Conservation (phyloP, 1,140 invertebrate species). For the Sarcophaga bullata region DNA sequence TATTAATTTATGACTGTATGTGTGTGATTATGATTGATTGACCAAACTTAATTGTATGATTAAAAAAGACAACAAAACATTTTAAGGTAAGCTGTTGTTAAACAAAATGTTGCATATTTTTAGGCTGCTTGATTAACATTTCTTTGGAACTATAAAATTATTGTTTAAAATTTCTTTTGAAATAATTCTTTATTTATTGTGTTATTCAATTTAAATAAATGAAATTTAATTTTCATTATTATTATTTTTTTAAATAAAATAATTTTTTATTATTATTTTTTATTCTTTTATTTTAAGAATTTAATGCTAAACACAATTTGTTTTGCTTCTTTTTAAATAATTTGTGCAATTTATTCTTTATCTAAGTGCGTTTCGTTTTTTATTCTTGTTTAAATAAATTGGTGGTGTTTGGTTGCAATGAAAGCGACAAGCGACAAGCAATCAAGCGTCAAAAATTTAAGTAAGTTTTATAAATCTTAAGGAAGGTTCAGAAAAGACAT, state of each 20-base stretch:
- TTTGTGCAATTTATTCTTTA: neutral
- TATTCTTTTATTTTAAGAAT: neutral
- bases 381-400: neutral
- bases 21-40: neutral
- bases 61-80: neutral
- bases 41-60: neutral
- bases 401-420: neutral
- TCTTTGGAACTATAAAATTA: neutral
- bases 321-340: neutral
- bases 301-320: slow-evolving; percentile 10
- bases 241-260: neutral
- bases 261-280: neutral
- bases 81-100: too few relatives aligned
- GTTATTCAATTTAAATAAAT: neutral
- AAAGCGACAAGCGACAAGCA: neutral
- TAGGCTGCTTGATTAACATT: neutral
- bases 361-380: neutral
- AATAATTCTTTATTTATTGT: neutral
- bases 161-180: neutral
- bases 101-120: slow-evolving; percentile 3
- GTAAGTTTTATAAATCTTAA: too few relatives aligned
- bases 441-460: too few relatives aligned
- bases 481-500: too few relatives aligned
- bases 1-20: neutral
- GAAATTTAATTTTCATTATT: neutral